A percentile compares a stretch with the other conserved stretches of the same genome.
Conservation (phyloP, 2,888 invertebrate genomes). For the Gastrophysa polygoni region DNA sequence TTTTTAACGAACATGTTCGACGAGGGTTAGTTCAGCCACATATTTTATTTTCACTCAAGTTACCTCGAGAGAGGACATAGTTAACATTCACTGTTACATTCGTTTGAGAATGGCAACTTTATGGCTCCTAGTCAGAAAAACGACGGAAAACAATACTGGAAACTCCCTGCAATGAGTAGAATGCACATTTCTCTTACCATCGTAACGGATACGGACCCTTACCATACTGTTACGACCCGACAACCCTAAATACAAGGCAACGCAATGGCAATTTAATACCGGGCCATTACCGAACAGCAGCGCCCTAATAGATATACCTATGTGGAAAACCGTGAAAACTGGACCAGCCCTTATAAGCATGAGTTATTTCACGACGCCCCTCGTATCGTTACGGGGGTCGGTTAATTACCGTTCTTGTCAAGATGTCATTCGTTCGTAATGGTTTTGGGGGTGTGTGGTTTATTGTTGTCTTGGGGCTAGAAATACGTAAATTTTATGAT, state of each 20-base stretch:
- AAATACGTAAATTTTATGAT: not conserved
- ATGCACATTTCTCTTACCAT: not conserved
- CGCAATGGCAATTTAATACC: slow-evolving; percentile 45
- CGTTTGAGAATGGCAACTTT: too few species aligned
- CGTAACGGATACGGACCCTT: slow-evolving; percentile 13
- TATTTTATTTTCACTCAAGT: too few species aligned
- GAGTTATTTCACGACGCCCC: slow-evolving; percentile 31
- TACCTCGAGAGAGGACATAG: too few species aligned
- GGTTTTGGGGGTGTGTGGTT: slow-evolving; percentile 10
- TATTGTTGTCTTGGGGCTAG: not conserved
- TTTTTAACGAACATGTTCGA: too few species aligned
- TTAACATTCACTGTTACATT: too few species aligned
- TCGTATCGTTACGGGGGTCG: slow-evolving; percentile 22
- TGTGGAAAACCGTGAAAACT: slow-evolving; percentile 23
- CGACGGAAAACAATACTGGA: not conserved
- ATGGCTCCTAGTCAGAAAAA: too few species aligned
- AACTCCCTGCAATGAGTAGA: not conserved
- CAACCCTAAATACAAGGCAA: slow-evolving; percentile 37
- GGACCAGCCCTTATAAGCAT: slow-evolving; percentile 20
- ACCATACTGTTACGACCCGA: not conserved
- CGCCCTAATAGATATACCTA: slow-evolving; percentile 41
- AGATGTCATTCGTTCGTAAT: slow-evolving; percentile 30
- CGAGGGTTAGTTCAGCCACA: too few species aligned
- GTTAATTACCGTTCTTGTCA: slow-evolving; percentile 33
- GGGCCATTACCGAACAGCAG: slow-evolving; percentile 38